Conservation (phyloP, 2,113 vertebrate species). For the Dromaius novaehollandiae region DNA sequence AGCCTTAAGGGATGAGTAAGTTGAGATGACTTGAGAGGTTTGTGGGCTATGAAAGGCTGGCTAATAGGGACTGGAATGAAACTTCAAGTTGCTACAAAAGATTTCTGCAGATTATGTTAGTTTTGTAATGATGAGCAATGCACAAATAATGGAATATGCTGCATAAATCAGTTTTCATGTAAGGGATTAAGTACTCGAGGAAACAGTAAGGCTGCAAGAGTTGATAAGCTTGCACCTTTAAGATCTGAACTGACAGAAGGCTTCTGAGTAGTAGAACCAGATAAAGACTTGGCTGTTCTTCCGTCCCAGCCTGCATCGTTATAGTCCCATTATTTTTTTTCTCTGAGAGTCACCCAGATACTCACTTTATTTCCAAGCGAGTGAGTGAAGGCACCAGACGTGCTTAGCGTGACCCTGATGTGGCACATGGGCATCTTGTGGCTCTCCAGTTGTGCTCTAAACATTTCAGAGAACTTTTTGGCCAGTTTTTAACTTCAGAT, state of each 20-base stretch:
- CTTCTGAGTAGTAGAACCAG: neutral
- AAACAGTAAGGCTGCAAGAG: neutral
- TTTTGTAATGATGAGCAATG: neutral
- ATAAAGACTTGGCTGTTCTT: neutral
- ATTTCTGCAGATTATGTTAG: neutral
- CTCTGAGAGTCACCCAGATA: neutral
- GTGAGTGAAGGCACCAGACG: neutral
- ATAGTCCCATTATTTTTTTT: neutral
- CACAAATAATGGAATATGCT: neutral
- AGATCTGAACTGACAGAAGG: neutral
- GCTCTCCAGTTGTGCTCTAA: neutral
- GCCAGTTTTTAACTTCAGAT: neutral
- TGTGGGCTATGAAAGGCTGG: neutral
- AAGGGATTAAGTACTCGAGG: neutral
- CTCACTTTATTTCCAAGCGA: neutral
- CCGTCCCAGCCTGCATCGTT: neutral
- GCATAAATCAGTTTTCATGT: neutral
- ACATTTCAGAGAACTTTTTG: neutral
- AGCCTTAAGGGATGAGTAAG: constrained; percentile 23
- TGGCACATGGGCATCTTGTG: neutral
- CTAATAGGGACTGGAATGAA: neutral
- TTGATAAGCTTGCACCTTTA: neutral
- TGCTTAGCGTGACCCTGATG: neutral
- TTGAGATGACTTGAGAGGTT: neutral
- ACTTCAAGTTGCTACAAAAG: neutral